These are phyloP conservation scores for Nibea albiflora DNA, from an alignment of 2,113 vertebrate genomes.

Conservation along the genomic window DNA sequence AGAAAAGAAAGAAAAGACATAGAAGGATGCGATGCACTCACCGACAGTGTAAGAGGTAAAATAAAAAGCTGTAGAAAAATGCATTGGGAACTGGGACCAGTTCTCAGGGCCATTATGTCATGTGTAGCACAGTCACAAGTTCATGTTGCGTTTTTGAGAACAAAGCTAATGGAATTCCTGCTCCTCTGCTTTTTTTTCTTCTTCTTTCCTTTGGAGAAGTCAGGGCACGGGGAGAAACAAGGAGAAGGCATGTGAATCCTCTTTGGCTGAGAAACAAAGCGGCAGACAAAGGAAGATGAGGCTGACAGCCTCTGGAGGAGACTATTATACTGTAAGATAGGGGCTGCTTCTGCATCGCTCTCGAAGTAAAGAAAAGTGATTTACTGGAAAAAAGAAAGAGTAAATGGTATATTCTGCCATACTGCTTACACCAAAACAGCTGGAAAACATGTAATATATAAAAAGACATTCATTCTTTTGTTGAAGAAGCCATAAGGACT, in stretches of 20 bases:
- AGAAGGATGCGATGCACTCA: slow-evolving; percentile 23
- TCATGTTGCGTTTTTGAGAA: slow-evolving; percentile 57
- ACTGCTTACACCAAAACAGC: background rate
- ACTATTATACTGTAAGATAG: slow-evolving; percentile 62
- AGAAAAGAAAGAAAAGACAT: slow-evolving; percentile 4
- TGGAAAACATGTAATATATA: background rate
- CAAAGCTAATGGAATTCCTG: slow-evolving; percentile 68
- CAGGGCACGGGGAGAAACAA: slow-evolving; percentile 51
- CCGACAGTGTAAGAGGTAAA: slow-evolving; percentile 39
- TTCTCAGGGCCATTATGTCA: slow-evolving; percentile 53
- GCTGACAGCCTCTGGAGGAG: slow-evolving; percentile 72
- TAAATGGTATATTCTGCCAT: background rate
- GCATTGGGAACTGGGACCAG: slow-evolving; percentile 17
- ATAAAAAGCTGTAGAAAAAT: slow-evolving; percentile 45
- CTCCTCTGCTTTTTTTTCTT: slow-evolving; percentile 43
- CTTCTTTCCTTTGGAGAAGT: slow-evolving; percentile 37
- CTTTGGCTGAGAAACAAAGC: slow-evolving; percentile 78
- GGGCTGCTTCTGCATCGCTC: slow-evolving; percentile 30
- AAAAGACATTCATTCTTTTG: background rate
- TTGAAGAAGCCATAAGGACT: slow-evolving; percentile 1
- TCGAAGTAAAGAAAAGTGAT: slow-evolving; percentile 50
- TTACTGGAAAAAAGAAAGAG: slow-evolving; percentile 22
- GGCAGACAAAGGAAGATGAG: slow-evolving; percentile 78
- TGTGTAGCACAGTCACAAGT: slow-evolving; percentile 53
- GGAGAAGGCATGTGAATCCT: slow-evolving; percentile 69